Evolutionary conservation across 2,797 vertebrate genomes (phyloP).

Genomic region (Microchirus variegatus): DNA sequence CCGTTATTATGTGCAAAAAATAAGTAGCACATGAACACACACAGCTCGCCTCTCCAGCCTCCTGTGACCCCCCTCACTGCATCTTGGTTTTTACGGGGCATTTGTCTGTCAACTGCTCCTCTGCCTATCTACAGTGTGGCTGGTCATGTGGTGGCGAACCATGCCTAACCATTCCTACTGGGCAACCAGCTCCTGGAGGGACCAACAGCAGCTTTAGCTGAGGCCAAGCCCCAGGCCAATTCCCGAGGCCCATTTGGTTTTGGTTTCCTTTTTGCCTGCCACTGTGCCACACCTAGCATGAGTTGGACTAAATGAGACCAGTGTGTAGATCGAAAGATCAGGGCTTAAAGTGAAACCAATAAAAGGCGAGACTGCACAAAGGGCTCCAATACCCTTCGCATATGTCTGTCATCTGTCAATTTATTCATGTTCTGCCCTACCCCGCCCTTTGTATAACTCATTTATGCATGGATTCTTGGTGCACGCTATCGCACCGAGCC

Average conservation of each 20-base stretch:
- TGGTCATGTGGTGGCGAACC: conserved; percentile 61
- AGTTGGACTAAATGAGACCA: conserved; percentile 80
- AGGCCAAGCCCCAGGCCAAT: conserved; percentile 73
- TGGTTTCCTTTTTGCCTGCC: conserved; percentile 79
- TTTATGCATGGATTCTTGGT: conserved; percentile 58
- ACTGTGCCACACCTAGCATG: conserved; percentile 81
- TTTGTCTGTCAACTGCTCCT: conserved; percentile 59
- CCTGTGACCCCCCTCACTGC: conserved; percentile 46
- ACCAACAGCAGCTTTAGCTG: conserved; percentile 64
- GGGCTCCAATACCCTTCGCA: conserved; percentile 49
- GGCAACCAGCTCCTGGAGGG: conserved; percentile 70
- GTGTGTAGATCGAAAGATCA: conserved; percentile 73
- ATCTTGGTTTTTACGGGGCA: conserved; percentile 31
- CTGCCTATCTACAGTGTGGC: conserved; percentile 57
- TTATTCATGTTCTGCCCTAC: conserved; percentile 50
- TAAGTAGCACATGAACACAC: conserved; percentile 35
- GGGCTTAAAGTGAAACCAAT: conserved; percentile 67
- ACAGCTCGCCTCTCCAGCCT: conserved; percentile 51
- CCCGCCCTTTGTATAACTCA: conserved; percentile 61
- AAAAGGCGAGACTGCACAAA: conserved; percentile 67
- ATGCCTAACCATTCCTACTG: conserved; percentile 72
- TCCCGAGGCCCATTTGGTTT: conserved; percentile 76
- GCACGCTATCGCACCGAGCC: conserved; percentile 58
- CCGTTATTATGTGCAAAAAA: conserved; percentile 28
- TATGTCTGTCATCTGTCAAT: conserved; percentile 72